Evolutionary conservation across 2,797 vertebrate genomes (phyloP), one percentile per base, ranked within the genome.

Genomic region (Moxostoma hubbsi): DNA sequence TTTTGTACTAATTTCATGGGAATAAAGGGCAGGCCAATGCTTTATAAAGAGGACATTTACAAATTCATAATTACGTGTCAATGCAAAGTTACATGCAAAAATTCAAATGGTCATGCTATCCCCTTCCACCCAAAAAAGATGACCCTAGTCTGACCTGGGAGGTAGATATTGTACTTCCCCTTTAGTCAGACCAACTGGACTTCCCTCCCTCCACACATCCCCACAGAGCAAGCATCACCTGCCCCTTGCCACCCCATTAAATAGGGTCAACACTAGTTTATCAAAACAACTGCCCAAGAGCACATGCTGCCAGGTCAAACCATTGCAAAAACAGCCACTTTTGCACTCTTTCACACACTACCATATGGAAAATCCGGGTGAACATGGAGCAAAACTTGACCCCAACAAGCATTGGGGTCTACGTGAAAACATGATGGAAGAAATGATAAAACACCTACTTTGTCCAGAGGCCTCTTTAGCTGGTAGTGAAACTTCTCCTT

Each of bases 401-500:
- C 79, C 57, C 13, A 36, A 36, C 36, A 36, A 36, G 36, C 36
- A 36, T 4, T 36, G 36, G 58, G 36, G 36, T 36, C 36, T 4
- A 36, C 36, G 36, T 36, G 75, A 18, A 64, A 64, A 16, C 8
- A 51, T 8, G 15, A 63, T 70, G 49, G 59, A 81, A 73, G 75
- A 46, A 13, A 24, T 53, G 9, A 72, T 15, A 10, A 73, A 9
- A 73, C 18, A 89, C 97, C 96, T 95, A 97, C 98, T 95, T 97
- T 98, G 73, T 96, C 94, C 57, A 93, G 92, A 50, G 91, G 83
- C 83, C 92, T 94, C 87, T 97, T 97, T 76, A 94, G 93, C 77
- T 92, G 92, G 89, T 95, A 92, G 2, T 94, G 95, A 86, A 99
- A 99, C 87, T 98, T 98, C 91, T 96, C 96, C 89, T 99, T 99